Conservation (phyloP, 2,113 vertebrate genomes). For the Aramus guarauna region DNA sequence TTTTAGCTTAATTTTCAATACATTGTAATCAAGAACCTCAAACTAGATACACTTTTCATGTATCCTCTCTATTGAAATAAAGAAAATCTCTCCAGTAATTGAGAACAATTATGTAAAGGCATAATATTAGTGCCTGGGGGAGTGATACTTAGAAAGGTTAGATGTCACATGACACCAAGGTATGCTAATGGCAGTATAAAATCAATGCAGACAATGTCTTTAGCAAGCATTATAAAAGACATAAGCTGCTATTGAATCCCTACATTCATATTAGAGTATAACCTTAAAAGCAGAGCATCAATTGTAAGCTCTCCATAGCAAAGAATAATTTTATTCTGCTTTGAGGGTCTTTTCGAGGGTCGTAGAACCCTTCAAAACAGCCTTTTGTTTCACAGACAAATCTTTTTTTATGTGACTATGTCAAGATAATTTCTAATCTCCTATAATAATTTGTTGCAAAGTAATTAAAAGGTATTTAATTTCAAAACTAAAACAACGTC, state of each 20-base stretch:
- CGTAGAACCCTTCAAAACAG: not conserved
- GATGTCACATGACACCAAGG: not conserved
- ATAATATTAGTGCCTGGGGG: not conserved
- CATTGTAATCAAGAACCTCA: not conserved
- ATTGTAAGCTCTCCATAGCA: not conserved
- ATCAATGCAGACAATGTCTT: not conserved
- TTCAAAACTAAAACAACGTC: not conserved
- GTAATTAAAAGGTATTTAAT: not conserved
- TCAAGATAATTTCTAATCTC: not conserved
- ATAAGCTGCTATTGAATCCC: not conserved
- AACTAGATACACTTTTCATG: not conserved
- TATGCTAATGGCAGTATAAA: not conserved
- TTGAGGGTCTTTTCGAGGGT: not conserved
- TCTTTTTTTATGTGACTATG: not conserved
- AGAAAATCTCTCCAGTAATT: not conserved
- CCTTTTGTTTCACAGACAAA: not conserved
- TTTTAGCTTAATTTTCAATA: not conserved
- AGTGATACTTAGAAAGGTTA: not conserved
- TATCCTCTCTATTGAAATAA: not conserved
- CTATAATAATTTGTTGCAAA: not conserved
- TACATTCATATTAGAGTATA: not conserved
- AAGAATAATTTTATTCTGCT: not conserved
- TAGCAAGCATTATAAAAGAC: not conserved
- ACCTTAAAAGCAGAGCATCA: not conserved
- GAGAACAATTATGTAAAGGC: not conserved